Conservation (phyloP, 2,888 invertebrate species). For the Mantis religiosa region DNA sequence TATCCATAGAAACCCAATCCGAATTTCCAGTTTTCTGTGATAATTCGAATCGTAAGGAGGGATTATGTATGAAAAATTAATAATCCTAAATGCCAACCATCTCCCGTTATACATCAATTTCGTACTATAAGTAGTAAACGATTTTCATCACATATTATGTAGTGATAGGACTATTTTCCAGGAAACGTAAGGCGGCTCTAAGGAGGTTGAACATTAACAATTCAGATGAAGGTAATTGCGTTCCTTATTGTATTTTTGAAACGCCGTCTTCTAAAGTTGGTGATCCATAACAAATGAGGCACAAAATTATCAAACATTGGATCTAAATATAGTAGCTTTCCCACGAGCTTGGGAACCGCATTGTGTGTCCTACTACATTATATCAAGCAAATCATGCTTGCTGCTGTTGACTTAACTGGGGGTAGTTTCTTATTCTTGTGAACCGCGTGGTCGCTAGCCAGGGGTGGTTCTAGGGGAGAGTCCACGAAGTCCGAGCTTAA, state of each 20-base stretch:
- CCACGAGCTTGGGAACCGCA: not conserved
- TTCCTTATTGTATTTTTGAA: not conserved
- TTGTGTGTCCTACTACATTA: not conserved
- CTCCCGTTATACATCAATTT: no score
- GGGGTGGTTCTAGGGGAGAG: not conserved
- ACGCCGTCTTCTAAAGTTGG: not conserved
- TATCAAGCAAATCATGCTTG: slow-evolving; percentile 2
- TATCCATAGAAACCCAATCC: no score
- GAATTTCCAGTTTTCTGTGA: no score
- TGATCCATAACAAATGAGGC: not conserved
- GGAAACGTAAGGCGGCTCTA: not conserved
- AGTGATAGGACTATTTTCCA: not conserved
- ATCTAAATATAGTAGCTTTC: not conserved
- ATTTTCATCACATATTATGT: no score
- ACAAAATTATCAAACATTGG: not conserved
- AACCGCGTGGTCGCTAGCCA: not conserved
- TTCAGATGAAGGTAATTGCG: not conserved
- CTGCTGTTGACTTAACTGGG: slow-evolving; percentile 22
- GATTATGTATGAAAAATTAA: no score
- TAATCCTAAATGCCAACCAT: no score
- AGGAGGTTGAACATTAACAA: not conserved
- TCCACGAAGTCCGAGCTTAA: not conserved
- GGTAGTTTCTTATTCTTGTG: slow-evolving; percentile 17
- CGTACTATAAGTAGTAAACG: no score
- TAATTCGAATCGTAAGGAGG: no score